phyloP scores from a whole-genome alignment of 2,888 invertebrate genomes.

The Polylopha cassiicola region DNA sequence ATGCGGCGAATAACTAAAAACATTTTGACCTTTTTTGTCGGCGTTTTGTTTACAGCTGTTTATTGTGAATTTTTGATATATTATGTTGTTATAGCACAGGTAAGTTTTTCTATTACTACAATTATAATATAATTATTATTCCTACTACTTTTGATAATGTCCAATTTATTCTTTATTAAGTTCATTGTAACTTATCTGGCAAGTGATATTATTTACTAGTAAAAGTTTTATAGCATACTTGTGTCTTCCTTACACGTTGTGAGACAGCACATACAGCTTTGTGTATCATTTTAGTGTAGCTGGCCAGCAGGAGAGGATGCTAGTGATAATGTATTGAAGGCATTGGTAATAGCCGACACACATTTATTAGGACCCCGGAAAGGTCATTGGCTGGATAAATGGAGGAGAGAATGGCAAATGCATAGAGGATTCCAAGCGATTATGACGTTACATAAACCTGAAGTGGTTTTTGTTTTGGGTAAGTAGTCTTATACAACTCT shows the following conservation, averaged over 20 bases:
- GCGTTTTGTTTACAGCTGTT: constrained; percentile 42
- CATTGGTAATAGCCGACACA: constrained; percentile 92
- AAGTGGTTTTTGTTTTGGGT: constrained; percentile 94
- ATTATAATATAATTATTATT: constrained; percentile 9
- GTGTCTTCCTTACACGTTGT: not conserved
- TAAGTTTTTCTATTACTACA: constrained; percentile 28
- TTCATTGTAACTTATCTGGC: not conserved
- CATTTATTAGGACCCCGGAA: constrained; percentile 90
- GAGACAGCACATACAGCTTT: not conserved
- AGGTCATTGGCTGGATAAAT: constrained; percentile 97
- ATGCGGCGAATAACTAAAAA: constrained; percentile 54
- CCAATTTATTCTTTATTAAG: not conserved
- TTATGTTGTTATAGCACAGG: constrained; percentile 55
- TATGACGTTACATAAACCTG: constrained; percentile 86
- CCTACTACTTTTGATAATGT: not conserved
- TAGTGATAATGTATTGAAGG: constrained; percentile 76
- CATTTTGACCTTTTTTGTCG: constrained; percentile 37
- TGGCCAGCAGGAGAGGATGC: constrained; percentile 78
- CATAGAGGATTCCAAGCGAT: constrained; percentile 92
- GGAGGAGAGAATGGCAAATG: constrained; percentile 99
- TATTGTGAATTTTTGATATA: constrained; percentile 63
- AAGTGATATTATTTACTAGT: not conserved
- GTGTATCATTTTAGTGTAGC: constrained; percentile 78
- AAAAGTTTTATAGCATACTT: not conserved
- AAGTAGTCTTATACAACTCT: constrained; percentile 28